These are phyloP conservation scores for Melanostigma gelatinosum DNA, from an alignment of 2,113 vertebrate genomes.

Conservation along the genomic window DNA sequence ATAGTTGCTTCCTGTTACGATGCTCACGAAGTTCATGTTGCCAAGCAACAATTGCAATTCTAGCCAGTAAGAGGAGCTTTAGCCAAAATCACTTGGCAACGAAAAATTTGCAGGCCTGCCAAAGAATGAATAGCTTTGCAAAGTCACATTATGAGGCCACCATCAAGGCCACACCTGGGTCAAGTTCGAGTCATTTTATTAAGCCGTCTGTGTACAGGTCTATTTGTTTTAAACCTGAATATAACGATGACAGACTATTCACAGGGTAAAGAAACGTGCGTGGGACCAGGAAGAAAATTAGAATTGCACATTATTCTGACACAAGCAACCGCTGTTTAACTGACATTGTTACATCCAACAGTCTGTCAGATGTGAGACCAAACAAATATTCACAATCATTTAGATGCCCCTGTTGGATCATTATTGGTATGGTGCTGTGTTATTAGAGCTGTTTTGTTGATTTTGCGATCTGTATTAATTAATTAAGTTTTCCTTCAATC, in stretches of 20 bases:
- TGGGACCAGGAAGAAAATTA: not conserved
- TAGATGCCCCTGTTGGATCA: not conserved
- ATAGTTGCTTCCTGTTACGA: slow-evolving; percentile 55
- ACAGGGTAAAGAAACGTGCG: not conserved
- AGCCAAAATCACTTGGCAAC: slow-evolving; percentile 49
- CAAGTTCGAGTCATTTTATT: not conserved
- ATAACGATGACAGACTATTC: not conserved
- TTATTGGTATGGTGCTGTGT: not conserved
- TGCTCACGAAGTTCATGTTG: slow-evolving; percentile 61
- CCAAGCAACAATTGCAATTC: slow-evolving; percentile 69
- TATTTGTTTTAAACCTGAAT: not conserved
- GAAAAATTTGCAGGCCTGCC: slow-evolving; percentile 8
- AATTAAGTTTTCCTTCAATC: too few species aligned
- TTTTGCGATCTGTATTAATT: not conserved
- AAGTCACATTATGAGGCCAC: slow-evolving; percentile 1
- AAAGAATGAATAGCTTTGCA: not conserved
- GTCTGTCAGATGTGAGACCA: not conserved
- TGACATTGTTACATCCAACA: not conserved
- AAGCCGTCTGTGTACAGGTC: not conserved
- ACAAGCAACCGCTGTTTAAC: not conserved
- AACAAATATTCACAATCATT: not conserved
- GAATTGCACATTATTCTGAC: not conserved
- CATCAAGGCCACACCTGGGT: not conserved
- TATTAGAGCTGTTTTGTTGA: not conserved
- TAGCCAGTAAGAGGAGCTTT: slow-evolving; percentile 30